Evolutionary conservation across 2,888 invertebrate genomes (phyloP), one percentile per base, ranked within the genome.

Genomic region (Stenolophus ochropezus): DNA sequence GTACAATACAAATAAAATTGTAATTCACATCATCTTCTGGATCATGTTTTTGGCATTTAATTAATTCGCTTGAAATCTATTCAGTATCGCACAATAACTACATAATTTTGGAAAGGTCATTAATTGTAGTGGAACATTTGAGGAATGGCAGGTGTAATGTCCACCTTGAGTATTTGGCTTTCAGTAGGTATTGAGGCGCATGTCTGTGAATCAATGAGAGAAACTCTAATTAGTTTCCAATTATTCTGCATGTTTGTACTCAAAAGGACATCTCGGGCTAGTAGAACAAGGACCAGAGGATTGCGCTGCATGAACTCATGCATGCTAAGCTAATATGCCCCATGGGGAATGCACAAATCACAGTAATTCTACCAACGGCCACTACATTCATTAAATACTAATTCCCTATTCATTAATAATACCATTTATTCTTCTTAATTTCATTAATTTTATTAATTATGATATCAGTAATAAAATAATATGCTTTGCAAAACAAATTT

Each of bases 231-330:
- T 61, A 61, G 25, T 61, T 61, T 61, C 61, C 61, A 61, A 61
- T 61, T 61, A 61, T 61, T 61, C 61, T 61, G 61, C 61, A 61
- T 61, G 61, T 61, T 61, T 61, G 61, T 61, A 23, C 23, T 61
- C 61, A 25, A 61, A 61, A 61, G 61, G 61, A 61, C 61, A 61
- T 61, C 61, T 23, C 61, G 61, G 61, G 25, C 61, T 61, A 20
- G 20, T 16, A 42, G 33, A 42, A 21, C 56, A 18, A 56, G 56
- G 56, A 21, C 56, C 20, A 11, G 20, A 56, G 56, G 56, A 61
- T 25, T 21, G 3, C 25, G 1, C 21, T 14, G 25, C 14, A 61
- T n/a, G n/a, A 61, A 25, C 25, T 23, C 61, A 61, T 61, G 61
- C 25, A 25, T 61, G 61, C 61, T 27, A 23, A 14, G 25, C 23